Base-by-base conservation (phyloP, 2,888 invertebrate genomes). In the Mesoligia furuncula region DNA sequence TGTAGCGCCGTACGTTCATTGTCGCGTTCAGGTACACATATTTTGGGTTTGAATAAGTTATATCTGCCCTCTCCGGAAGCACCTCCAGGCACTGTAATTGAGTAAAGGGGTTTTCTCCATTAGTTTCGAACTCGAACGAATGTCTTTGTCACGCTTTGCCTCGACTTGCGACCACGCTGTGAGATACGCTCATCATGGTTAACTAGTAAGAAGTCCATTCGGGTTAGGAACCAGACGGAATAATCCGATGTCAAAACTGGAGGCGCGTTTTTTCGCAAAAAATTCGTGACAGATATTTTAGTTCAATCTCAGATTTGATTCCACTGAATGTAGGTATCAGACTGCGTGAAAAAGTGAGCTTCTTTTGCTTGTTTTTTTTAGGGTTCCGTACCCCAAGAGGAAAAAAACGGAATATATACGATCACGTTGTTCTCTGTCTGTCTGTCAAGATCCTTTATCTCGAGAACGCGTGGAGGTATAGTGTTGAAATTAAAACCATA, bases 1-100 rank as follows among this genome's bases (percentile, higher is more conserved):
- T 84, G 71, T 80, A 80, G 4, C 80, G 85, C 0, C 80, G 80
- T 6, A 80, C 85, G 65, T 84, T 80, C 36, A 66, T n/a, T 27
- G 80, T 66, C 27, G 6, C 64, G 42, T 80, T 84, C 5, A 0
- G 4, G 45, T 68, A 64, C 15, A 71, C 0, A 39, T 66, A 80
- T 42, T 84, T 80, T 24, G 80, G 17, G n/a, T 80, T 80, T 0
- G 0, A 0, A 51, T 84, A 80, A 0, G 7, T 11, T n/a, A 61
- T 0, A 17, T 54, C 45, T 24, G 84, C 80, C 45, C 80, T 69
- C 42, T 80, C 80, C 0, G 80, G 80, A 31, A 80, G 54, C n/a
- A 80, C 80, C 1, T 70, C 27, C 80, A 80, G 8, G 59, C 71
- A 54, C 80, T 80, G 71, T 27, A 80, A 80, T 54, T 45, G 9